Evolutionary conservation across 2,888 invertebrate genomes (phyloP), one percentile per base, ranked within the genome.

Genomic region (Dryobota labecula): DNA sequence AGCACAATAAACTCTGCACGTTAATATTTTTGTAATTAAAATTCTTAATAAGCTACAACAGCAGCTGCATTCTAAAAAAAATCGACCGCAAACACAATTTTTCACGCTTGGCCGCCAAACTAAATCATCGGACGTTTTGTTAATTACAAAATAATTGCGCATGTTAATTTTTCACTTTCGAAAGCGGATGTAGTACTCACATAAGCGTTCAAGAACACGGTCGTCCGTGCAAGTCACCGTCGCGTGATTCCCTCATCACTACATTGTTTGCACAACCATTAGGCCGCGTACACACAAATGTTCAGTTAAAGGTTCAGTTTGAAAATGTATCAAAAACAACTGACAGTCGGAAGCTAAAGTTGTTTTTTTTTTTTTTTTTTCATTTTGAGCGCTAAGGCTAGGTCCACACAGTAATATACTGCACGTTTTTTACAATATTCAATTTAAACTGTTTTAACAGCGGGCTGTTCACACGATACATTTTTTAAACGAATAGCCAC

Each of bases 191-290:
- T 75, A 62, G 71, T 70, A 51, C 47, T 70, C 54, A 76, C 88
- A 89, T 84, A 88, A 77, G 84, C 80, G 82, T 78, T 78, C 76
- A 87, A 88, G 87, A 86, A 84, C 79, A 88, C 88, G 83, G 82
- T 87, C 87, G 84, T 86, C 81, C 86, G 87, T 86, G 89, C 91
- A 90, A 93, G 90, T 89, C 92, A 94, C 80, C 89, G 91, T 93
- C 92, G 93, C 94, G 94, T 94, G 93, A 91, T 94, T 93, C 93
- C 93, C 88, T 89, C 90, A 89, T 90, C 87, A 88, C 87, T 89
- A 88, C 89, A 90, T 92, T 94, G 94, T 94, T 92, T 93, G 90
- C 91, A 91, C 87, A 90, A 85, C 88, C 88, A 93, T 94, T 30
- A 49, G 24, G 49, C 38, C 47, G 30, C 38, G 30, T 67, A 41